Evolutionary conservation across 2,113 vertebrate genomes (phyloP).

Genomic region (Fulmarus glacialis): DNA sequence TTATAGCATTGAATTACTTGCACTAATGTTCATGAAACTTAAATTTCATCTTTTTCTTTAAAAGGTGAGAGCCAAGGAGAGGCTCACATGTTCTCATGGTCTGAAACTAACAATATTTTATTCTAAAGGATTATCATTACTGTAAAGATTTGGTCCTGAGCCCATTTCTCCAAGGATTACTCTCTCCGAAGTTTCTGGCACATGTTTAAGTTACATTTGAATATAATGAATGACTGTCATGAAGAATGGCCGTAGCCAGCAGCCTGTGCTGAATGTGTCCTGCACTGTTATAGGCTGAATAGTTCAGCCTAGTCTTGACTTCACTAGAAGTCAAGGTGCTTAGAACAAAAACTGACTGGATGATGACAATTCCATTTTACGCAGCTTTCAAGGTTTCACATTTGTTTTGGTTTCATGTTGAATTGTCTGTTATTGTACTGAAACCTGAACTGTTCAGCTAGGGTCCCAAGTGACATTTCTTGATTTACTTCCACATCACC

Average conservation of each 20-base stretch:
- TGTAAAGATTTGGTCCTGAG: not conserved
- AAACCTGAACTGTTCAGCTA: not conserved
- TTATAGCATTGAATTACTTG: not conserved
- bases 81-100: not conserved
- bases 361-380: not conserved
- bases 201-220: not conserved
- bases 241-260: not conserved
- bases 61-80: not conserved
- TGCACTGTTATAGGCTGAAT: not conserved
- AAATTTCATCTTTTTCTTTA: not conserved
- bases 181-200: not conserved
- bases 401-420: not conserved
- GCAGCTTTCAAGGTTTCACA: not conserved
- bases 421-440: not conserved
- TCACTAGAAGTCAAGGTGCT: not conserved
- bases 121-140: not conserved
- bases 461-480: not conserved
- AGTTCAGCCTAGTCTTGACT: not conserved
- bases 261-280: not conserved
- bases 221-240: not conserved
- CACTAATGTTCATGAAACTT: not conserved
- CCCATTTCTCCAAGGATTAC: constrained; percentile 1
- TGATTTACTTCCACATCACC: not conserved
- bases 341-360: not conserved
- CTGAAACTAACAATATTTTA: constrained; percentile 14